phyloP scores from a whole-genome alignment of 2,888 invertebrate genomes.

The Ypsolopha sequella region DNA sequence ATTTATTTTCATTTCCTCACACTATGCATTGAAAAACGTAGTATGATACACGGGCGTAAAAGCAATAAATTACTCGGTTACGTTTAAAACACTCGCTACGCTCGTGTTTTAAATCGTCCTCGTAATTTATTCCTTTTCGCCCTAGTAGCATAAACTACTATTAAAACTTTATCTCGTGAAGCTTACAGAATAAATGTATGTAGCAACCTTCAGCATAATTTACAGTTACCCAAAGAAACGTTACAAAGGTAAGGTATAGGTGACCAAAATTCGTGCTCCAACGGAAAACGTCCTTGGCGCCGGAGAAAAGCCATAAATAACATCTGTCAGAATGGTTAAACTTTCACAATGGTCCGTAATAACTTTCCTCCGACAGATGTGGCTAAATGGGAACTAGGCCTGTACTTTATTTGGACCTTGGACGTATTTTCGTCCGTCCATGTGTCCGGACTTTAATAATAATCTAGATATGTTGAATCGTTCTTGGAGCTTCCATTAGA shows the following conservation, averaged over 20 bases:
- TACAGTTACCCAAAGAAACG: background rate
- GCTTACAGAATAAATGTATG: background rate
- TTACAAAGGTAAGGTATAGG: background rate
- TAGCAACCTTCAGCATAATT: background rate
- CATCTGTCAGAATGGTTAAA: slow-evolving; percentile 16
- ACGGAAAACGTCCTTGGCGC: background rate
- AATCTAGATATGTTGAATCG: too few relatives aligned
- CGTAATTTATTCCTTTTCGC: too few relatives aligned
- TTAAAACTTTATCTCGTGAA: background rate
- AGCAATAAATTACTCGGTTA: too few relatives aligned
- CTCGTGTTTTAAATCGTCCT: too few relatives aligned
- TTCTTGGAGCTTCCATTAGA: too few relatives aligned
- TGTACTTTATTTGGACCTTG: background rate
- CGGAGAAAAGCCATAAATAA: slow-evolving; percentile 20
- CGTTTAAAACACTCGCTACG: too few relatives aligned
- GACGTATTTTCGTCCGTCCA: too few relatives aligned
- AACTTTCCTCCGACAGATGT: background rate
- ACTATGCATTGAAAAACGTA: too few relatives aligned
- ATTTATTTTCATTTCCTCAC: too few relatives aligned
- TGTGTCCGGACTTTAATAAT: too few relatives aligned
- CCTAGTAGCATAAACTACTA: too few relatives aligned
- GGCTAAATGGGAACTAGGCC: background rate
- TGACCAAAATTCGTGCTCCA: background rate
- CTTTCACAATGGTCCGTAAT: background rate
- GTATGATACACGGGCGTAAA: too few relatives aligned